Percentiles rank a stretch among this genome's conserved stretches.
Evolutionary conservation across 2,113 vertebrate genomes (phyloP).

Genomic region (Narcine bancroftii): DNA sequence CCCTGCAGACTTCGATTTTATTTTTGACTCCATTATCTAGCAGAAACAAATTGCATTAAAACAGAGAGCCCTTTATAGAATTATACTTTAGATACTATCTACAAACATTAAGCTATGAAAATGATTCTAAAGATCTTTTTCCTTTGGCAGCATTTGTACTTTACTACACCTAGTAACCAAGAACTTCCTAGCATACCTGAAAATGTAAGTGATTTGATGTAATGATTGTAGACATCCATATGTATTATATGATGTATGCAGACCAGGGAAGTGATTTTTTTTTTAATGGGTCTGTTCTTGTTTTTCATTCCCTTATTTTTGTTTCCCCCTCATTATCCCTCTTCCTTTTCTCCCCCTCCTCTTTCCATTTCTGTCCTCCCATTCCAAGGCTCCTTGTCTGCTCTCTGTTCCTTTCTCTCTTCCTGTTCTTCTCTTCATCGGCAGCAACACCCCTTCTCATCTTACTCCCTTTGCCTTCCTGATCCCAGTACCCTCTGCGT

Average conservation of each 20-base stretch:
- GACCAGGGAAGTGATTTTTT: background rate
- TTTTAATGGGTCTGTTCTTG: background rate
- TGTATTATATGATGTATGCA: background rate
- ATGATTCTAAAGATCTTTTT: conserved; percentile 31
- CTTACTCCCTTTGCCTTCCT: background rate
- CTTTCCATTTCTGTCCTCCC: too few species aligned
- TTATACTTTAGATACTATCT: background rate
- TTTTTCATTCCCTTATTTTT: background rate
- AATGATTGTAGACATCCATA: background rate
- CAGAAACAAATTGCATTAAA: background rate
- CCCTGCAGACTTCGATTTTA: background rate
- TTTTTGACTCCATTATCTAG: background rate
- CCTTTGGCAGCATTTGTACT: conserved; percentile 78
- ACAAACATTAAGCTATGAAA: background rate
- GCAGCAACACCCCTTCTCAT: background rate
- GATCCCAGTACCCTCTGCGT: background rate
- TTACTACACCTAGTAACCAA: conserved; percentile 84
- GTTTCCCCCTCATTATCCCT: background rate
- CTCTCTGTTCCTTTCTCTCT: too few species aligned
- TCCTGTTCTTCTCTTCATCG: background rate
- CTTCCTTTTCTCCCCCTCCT: background rate
- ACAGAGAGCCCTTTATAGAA: background rate
- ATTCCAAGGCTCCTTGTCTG: too few species aligned
- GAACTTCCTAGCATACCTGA: conserved; percentile 94
- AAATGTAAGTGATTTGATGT: conserved; percentile 71